phyloP scores from a whole-genome alignment of 1,140 invertebrate species.

The Drosophila sulfurigaster region DNA sequence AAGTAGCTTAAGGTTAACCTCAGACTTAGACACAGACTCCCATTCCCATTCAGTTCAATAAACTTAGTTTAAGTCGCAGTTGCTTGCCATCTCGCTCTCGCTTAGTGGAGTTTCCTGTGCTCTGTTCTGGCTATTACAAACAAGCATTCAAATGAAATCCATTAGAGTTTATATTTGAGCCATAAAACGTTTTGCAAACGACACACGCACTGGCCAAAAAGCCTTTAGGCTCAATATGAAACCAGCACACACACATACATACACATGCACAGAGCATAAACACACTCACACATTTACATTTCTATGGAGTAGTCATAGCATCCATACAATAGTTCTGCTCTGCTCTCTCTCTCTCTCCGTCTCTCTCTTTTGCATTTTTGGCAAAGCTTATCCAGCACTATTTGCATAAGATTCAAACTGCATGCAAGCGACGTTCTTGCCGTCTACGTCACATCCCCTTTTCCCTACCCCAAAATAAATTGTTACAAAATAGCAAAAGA shows the following conservation, averaged over 20 bases:
- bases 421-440: conserved; percentile 68
- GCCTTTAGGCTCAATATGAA: conserved; percentile 70
- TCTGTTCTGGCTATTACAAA: conserved; percentile 65
- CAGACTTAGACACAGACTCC: neutral
- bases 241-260: conserved; percentile 21
- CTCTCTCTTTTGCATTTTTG: conserved; percentile 1
- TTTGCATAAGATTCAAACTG: conserved; percentile 81
- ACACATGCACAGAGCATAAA: neutral
- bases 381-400: conserved; percentile 75
- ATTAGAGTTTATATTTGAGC: conserved; percentile 80
- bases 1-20: neutral
- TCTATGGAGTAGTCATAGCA: neutral
- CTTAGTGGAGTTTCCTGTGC: neutral
- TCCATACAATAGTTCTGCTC: conserved; percentile 3
- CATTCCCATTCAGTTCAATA: neutral
- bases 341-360: conserved; percentile 9
- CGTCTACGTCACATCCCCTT: neutral
- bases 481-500: conserved; percentile 75
- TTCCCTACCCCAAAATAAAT: conserved; percentile 56
- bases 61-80: neutral
- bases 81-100: neutral
- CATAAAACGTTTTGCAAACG: conserved; percentile 62
- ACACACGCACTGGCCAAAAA: conserved; percentile 36
- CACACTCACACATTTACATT: neutral
- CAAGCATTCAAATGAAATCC: conserved; percentile 78